Evolutionary conservation across 1,140 invertebrate species (phyloP).

Genomic region (Pygmarrhopalites habei): DNA sequence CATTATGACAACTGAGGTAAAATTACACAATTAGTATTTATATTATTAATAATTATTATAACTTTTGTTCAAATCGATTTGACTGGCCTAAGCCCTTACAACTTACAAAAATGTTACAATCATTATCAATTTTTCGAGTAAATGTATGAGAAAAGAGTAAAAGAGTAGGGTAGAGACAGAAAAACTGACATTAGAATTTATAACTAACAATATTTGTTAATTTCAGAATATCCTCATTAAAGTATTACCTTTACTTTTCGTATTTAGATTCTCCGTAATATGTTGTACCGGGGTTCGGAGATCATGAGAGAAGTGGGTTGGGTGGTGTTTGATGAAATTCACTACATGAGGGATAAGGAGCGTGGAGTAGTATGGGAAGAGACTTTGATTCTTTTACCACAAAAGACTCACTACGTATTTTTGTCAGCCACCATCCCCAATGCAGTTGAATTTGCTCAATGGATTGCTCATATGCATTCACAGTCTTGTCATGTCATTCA

Average conservation of each 20-base stretch:
- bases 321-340: slow-evolving; percentile 99
- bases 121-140: no score
- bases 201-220: no score
- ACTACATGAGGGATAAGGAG: slow-evolving; percentile 99
- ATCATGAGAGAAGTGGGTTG: slow-evolving; percentile 97
- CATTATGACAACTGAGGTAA: slow-evolving; percentile 98
- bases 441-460: slow-evolving; percentile 95
- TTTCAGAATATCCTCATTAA: background rate
- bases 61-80: no score
- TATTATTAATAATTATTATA: no score
- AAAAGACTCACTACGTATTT: slow-evolving; percentile 98
- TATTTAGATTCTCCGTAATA: slow-evolving; percentile 85
- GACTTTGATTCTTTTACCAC: slow-evolving; percentile 92
- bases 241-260: background rate
- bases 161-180: no score
- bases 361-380: slow-evolving; percentile 99
- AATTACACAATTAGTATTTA: no score
- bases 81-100: no score
- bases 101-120: no score
- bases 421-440: slow-evolving; percentile 99
- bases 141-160: no score
- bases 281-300: slow-evolving; percentile 97
- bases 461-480: slow-evolving; percentile 93
- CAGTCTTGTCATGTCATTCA: slow-evolving; percentile 99
- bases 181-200: no score